Conservation (phyloP, 2,888 invertebrate genomes). For the Mesodorylaimus sp. region DNA sequence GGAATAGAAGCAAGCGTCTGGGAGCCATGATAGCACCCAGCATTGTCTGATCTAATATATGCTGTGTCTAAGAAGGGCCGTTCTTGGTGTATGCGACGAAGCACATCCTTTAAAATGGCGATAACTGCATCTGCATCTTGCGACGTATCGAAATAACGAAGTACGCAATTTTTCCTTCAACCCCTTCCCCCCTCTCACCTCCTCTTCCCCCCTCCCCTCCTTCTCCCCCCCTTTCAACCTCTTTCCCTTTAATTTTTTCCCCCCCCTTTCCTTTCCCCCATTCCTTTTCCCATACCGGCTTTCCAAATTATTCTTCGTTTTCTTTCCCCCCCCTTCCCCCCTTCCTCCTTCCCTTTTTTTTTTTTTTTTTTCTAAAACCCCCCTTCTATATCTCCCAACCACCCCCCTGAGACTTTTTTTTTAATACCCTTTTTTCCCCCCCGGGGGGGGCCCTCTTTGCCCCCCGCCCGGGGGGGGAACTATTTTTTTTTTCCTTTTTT, state of each 20-base stretch:
- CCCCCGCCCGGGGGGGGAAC: too few species aligned
- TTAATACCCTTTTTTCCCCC: too few species aligned
- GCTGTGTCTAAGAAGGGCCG: neutral
- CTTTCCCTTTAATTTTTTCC: neutral
- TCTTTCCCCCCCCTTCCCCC: neutral
- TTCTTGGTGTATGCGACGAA: neutral
- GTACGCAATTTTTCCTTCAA: neutral
- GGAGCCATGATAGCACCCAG: neutral
- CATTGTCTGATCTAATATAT: conserved; percentile 3
- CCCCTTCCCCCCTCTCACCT: neutral
- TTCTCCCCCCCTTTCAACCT: too few species aligned
- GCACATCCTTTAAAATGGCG: neutral
- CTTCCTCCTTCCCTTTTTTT: too few species aligned
- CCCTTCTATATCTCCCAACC: too few species aligned
- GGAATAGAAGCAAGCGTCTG: neutral
- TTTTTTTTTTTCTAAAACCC: too few species aligned
- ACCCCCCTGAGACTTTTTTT: too few species aligned
- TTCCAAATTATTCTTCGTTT: neutral
- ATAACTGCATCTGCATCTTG: neutral
- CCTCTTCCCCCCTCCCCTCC: neutral
- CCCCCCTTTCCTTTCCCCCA: neutral
- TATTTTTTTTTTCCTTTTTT: too few species aligned
- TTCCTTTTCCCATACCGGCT: neutral
- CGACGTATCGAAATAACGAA: neutral
- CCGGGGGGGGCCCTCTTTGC: too few species aligned